phyloP scores from a whole-genome alignment of 2,888 invertebrate genomes.

The Thysanoteuthis rhombus region DNA sequence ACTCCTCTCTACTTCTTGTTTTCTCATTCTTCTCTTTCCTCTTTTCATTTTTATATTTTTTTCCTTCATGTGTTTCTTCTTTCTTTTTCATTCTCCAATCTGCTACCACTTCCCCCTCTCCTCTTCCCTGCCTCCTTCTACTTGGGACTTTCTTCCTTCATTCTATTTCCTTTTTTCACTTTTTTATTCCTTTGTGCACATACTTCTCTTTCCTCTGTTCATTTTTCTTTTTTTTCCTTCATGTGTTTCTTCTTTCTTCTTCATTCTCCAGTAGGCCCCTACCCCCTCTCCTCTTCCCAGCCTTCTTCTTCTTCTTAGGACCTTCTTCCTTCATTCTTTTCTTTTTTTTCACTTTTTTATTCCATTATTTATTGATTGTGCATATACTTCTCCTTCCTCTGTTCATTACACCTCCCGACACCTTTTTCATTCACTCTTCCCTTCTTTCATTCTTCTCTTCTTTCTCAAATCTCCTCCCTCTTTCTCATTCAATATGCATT shows the following conservation, averaged over 20 bases:
- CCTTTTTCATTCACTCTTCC: not conserved
- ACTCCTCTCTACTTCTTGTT: no score
- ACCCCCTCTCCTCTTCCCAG: not conserved
- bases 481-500: not conserved
- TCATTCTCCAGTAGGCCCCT: accelerated
- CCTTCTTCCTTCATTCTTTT: not conserved
- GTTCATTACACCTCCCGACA: accelerated
- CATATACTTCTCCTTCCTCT: not conserved
- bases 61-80: no score
- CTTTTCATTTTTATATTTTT: no score
- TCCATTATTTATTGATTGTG: no score
- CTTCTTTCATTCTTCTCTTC: not conserved
- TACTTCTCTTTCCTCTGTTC: not conserved
- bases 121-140: not conserved
- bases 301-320: not conserved
- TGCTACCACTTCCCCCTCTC: no score
- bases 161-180: accelerated
- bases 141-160: not conserved
- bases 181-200: not conserved
- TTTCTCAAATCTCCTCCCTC: not conserved
- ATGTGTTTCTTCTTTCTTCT: not conserved
- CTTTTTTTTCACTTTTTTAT: not conserved
- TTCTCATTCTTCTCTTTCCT: no score
- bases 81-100: no score
- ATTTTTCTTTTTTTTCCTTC: no score